phyloP scores from a whole-genome alignment of 2,113 vertebrate species.

The Brienomyrus brachyistius region DNA sequence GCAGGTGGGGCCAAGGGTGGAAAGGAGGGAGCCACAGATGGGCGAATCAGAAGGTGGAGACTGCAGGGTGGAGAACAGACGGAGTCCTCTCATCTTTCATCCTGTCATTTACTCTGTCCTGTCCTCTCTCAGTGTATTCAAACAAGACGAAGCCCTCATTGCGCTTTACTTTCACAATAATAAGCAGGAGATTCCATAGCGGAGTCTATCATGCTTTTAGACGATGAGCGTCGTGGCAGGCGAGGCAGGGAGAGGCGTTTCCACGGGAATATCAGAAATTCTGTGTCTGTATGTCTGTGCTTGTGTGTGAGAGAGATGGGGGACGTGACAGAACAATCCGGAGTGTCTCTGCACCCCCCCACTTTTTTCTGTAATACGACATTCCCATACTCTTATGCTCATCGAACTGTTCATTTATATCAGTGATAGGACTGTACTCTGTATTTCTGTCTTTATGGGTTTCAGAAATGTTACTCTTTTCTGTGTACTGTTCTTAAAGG shows the following conservation, averaged over 20 bases:
- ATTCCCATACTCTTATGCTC: constrained; percentile 56
- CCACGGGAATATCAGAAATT: neutral
- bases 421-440: constrained; percentile 74
- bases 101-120: constrained; percentile 34
- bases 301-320: constrained; percentile 25
- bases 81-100: constrained; percentile 22
- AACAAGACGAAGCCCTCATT: neutral
- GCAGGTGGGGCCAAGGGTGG: neutral
- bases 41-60: constrained; percentile 25
- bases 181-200: neutral
- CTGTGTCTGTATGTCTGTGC: neutral
- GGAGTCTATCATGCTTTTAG: neutral
- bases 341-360: constrained; percentile 24
- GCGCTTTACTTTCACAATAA: neutral
- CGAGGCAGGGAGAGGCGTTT: neutral
- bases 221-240: neutral
- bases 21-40: constrained; percentile 14
- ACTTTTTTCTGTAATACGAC: constrained; percentile 46
- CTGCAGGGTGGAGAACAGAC: constrained; percentile 2
- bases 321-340: constrained; percentile 17
- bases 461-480: constrained; percentile 20
- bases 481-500: constrained; percentile 49
- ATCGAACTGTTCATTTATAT: constrained; percentile 71
- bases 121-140: neutral
- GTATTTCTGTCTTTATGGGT: constrained; percentile 55